Conservation (phyloP, 2,113 vertebrate genomes). For the Ochotona curzoniae region DNA sequence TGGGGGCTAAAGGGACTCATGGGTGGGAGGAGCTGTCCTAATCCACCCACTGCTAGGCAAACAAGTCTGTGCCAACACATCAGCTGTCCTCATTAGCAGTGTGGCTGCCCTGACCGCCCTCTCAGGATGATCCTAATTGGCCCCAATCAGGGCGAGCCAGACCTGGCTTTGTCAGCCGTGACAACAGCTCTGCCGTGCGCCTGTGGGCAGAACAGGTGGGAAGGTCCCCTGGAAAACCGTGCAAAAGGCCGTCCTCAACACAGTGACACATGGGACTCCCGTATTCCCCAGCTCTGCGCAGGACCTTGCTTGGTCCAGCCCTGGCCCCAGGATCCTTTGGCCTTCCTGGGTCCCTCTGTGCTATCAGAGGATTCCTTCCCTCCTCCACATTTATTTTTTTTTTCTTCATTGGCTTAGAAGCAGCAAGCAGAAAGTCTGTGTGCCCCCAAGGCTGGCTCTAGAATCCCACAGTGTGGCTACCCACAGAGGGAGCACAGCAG, state of each 20-base stretch:
- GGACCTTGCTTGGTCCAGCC: not conserved
- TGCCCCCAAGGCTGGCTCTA: not conserved
- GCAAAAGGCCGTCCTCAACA: conserved; percentile 16
- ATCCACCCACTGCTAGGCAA: not conserved
- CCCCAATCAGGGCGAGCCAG: conserved; percentile 53
- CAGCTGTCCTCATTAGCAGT: conserved; percentile 66
- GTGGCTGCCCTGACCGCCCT: conserved; percentile 52
- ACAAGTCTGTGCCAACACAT: conserved; percentile 7
- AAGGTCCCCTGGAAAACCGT: conserved; percentile 50
- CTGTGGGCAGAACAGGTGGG: conserved; percentile 48
- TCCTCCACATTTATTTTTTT: not conserved
- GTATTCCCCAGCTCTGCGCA: not conserved
- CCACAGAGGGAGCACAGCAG: not conserved
- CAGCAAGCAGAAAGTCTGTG: not conserved
- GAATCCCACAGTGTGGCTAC: not conserved
- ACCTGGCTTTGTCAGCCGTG: conserved; percentile 53
- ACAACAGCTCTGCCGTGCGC: conserved; percentile 5
- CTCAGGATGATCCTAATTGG: conserved; percentile 74
- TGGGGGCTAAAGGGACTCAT: not conserved
- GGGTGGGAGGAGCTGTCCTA: not conserved
- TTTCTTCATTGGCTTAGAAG: not conserved
- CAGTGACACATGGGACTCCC: conserved; percentile 21
- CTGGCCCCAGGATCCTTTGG: not conserved
- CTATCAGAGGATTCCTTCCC: not conserved
- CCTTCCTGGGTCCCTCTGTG: not conserved